Conservation (phyloP, 1,140 invertebrate species). For the Popillia japonica region DNA sequence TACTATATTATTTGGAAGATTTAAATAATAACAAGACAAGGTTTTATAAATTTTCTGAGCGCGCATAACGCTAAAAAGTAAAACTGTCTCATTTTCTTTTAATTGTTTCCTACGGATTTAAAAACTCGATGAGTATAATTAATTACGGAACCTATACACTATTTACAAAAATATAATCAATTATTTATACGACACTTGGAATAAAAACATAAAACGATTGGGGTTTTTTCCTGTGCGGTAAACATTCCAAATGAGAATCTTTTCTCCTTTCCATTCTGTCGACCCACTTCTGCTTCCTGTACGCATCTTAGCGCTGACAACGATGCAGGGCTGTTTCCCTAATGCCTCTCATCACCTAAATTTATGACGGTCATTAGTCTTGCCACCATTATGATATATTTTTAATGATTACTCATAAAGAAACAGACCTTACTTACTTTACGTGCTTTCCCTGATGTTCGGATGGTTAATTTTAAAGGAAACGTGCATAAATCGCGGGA, state of each 20-base stretch:
- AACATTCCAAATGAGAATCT: neutral
- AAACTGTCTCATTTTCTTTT: too few species aligned
- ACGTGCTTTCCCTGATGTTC: neutral
- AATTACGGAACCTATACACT: too few species aligned
- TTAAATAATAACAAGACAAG: too few species aligned
- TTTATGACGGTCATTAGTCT: conserved; percentile 29
- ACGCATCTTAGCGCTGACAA: conserved; percentile 1
- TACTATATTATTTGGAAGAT: too few species aligned
- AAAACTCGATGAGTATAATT: too few species aligned
- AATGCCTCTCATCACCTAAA: conserved; percentile 25
- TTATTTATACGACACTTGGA: too few species aligned
- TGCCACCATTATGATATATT: conserved; percentile 21
- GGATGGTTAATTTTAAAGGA: neutral
- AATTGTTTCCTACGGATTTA: too few species aligned
- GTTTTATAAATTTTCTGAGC: too few species aligned
- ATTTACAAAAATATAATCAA: too few species aligned
- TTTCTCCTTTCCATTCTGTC: neutral
- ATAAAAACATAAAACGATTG: neutral
- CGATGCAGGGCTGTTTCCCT: neutral
- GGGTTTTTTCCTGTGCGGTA: neutral
- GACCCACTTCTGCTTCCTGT: neutral
- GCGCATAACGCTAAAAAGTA: too few species aligned
- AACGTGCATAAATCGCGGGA: neutral
- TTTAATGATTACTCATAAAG: conserved; percentile 22
- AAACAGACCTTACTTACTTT: conserved; percentile 12